Evolutionary conservation across 2,797 vertebrate species (phyloP).

Genomic region (Mareca strepera): DNA sequence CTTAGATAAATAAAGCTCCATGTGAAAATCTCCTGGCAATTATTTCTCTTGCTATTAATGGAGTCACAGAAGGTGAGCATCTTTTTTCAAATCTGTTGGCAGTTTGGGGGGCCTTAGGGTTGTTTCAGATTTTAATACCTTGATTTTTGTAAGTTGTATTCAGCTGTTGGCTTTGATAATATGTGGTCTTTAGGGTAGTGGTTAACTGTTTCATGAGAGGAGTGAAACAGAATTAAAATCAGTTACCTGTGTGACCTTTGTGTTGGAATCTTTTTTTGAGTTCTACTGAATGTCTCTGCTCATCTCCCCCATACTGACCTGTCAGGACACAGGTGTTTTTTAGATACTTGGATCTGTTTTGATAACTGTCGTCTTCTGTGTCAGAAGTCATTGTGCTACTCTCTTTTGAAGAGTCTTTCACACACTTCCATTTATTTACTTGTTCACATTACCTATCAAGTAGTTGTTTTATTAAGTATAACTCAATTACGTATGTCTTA

Average conservation of each 20-base stretch:
- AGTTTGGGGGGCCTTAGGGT: neutral
- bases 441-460: neutral
- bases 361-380: neutral
- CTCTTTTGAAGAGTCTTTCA: neutral
- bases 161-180: neutral
- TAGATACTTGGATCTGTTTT: neutral
- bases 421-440: neutral
- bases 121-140: neutral
- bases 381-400: neutral
- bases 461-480: neutral
- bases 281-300: neutral
- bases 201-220: neutral
- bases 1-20: slow-evolving; percentile 87
- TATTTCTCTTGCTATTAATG: slow-evolving; percentile 94
- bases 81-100: neutral
- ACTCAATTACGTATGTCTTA: neutral
- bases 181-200: neutral
- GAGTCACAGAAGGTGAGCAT: slow-evolving; percentile 91
- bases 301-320: accelerated
- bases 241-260: neutral
- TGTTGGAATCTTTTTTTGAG: neutral
- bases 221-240: neutral
- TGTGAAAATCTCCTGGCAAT: slow-evolving; percentile 93
- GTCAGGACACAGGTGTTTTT: accelerated
- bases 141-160: neutral